phyloP scores from a whole-genome alignment of 2,888 invertebrate genomes.

The Platynereis dumerilii region DNA sequence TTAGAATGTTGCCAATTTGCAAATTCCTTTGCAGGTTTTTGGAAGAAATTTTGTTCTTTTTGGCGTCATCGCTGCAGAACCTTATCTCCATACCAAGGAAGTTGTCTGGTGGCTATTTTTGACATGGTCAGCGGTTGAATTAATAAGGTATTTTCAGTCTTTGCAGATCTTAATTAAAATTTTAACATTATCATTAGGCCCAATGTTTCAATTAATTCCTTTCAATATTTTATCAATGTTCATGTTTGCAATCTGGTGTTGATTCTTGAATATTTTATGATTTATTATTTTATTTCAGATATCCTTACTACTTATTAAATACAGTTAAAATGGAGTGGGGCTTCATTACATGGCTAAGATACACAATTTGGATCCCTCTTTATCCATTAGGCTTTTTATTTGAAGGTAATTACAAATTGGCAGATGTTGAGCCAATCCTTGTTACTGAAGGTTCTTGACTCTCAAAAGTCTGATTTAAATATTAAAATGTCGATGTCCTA shows the following conservation, averaged over 20 bases:
- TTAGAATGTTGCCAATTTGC: too few relatives aligned
- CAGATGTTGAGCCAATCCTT: not conserved
- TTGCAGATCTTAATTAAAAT: too few relatives aligned
- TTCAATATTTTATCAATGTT: not conserved
- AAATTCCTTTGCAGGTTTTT: slow-evolving; percentile 73
- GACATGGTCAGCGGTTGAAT: slow-evolving; percentile 82
- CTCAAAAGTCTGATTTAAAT: not conserved
- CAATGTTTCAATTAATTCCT: not conserved
- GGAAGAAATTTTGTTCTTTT: slow-evolving; percentile 83
- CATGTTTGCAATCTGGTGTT: too few relatives aligned
- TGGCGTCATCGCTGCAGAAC: slow-evolving; percentile 82
- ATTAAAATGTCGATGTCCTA: too few relatives aligned
- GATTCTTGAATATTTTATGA: too few relatives aligned
- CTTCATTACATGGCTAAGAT: slow-evolving; percentile 88
- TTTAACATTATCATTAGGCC: slow-evolving; percentile 37
- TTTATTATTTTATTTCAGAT: slow-evolving; percentile 70
- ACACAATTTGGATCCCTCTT: slow-evolving; percentile 90
- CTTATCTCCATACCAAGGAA: slow-evolving; percentile 84
- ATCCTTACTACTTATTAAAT: slow-evolving; percentile 89
- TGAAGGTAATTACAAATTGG: slow-evolving; percentile 70
- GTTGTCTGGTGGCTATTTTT: slow-evolving; percentile 87
- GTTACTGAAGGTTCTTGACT: not conserved
- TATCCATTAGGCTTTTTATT: slow-evolving; percentile 89
- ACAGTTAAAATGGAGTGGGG: slow-evolving; percentile 77
- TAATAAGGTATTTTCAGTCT: slow-evolving; percentile 83